phyloP scores from a whole-genome alignment of 1,140 invertebrate species.

The Dysdera silvatica region DNA sequence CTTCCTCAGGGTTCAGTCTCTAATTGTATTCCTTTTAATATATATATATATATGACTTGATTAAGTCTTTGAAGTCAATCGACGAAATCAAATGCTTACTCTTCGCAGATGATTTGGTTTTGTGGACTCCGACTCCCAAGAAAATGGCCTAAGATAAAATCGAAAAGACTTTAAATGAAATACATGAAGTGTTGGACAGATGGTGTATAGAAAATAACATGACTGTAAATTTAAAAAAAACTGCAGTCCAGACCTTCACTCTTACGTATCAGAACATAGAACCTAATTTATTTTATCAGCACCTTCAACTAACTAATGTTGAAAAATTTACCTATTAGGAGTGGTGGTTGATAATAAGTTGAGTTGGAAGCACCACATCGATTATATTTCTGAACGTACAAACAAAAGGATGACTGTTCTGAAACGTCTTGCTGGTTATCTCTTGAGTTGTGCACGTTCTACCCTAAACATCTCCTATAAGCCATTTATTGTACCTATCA shows the following conservation, averaged over 20 bases:
- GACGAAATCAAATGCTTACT: neutral
- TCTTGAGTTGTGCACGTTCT: neutral
- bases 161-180: neutral
- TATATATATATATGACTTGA: neutral
- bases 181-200: neutral
- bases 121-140: neutral
- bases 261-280: conserved; percentile 3
- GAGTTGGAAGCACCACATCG: neutral
- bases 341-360: neutral
- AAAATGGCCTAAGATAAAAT: neutral
- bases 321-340: neutral
- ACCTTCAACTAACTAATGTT: neutral
- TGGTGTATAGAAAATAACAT: neutral
- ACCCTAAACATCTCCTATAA: neutral
- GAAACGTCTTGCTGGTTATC: conserved; percentile 1
- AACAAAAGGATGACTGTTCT: neutral
- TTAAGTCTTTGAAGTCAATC: neutral
- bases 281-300: neutral
- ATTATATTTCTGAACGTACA: neutral
- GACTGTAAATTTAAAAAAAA: neutral
- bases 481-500: neutral
- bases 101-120: neutral
- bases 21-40: neutral
- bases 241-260: neutral
- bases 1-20: neutral